Evolutionary conservation across 2,113 vertebrate species (phyloP), one percentile per base, ranked within the genome.

Genomic region (Colaptes auratus): DNA sequence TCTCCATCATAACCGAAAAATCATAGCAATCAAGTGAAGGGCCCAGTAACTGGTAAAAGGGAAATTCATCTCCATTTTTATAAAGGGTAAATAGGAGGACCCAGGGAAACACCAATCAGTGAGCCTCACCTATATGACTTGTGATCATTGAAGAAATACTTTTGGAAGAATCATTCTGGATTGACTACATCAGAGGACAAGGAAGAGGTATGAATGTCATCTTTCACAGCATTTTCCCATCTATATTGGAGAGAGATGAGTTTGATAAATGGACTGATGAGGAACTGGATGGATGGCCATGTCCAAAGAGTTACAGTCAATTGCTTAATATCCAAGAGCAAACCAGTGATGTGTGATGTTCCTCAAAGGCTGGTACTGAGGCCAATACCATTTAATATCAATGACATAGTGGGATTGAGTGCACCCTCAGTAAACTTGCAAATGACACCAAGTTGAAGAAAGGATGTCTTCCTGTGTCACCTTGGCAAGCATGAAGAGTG

Each of bases 301-400:
- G 28, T 84, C 35, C 15, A 24, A 72, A 59, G 27, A 36, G 9
- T 58, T 78, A 30, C 8, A n/a, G 15, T 33, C 36, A 60, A 30
- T 48, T 28, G 8, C 2, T 79, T 31, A 13, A 7, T 59, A 9
- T 42, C 20, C 28, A 74, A 33, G 28, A 15, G 5, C 10, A 61
- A 74, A 18, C 3, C 44, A 25, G 5, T 25, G 33, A 30, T 0
- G 0, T 6, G 6, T 39, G 11, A 4, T 33, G 9, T 46, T 7
- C 12, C 27, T 39, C 9, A 53, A 28, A 4, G 4, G 8, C 39
- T 15, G 1, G 0, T 80, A 39, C 20, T 33, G 48, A 5, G 61
- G 31, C 6, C 12, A 33, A 9, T 30, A 23, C 2, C 55, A 24
- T 75, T 70, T 75, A 69, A 31, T 50, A 52, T n/a, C 23, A 46